These are phyloP conservation scores for Cantharis rufa DNA, from an alignment of 2,888 invertebrate genomes.

Conservation along the genomic window DNA sequence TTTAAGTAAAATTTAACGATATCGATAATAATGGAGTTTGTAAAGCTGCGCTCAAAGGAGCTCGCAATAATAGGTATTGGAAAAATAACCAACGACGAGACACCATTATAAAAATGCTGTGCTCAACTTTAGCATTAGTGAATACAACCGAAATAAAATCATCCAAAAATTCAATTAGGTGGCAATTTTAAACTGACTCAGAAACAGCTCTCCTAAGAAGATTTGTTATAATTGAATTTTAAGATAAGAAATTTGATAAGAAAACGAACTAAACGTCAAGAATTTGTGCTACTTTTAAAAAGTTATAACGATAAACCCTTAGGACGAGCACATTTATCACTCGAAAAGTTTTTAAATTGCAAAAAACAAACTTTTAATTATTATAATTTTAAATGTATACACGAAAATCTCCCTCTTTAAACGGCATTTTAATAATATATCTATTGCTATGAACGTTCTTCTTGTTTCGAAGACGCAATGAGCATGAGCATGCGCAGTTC, in stretches of 20 bases:
- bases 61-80: background rate
- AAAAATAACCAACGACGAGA: background rate
- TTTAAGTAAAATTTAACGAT: background rate
- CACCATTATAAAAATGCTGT: slow-evolving; percentile 44
- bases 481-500: background rate
- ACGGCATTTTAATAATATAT: background rate
- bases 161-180: slow-evolving; percentile 48
- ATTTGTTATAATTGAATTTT: slow-evolving; percentile 49
- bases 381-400: background rate
- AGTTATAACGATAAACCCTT: slow-evolving; percentile 7
- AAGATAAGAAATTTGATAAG: slow-evolving; percentile 43
- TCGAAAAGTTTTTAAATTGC: background rate
- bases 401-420: background rate
- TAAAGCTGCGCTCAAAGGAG: background rate
- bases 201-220: slow-evolving; percentile 40
- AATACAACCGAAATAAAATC: slow-evolving; percentile 46
- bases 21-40: background rate
- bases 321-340: background rate
- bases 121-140: slow-evolving; percentile 42
- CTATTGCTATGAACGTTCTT: background rate
- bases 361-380: background rate
- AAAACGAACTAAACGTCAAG: slow-evolving; percentile 22
- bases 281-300: slow-evolving; percentile 13
- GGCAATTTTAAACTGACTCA: slow-evolving; percentile 45
- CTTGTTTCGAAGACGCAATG: background rate